phyloP scores from a whole-genome alignment of 1,140 invertebrate species.

The Zophobas atratus region DNA sequence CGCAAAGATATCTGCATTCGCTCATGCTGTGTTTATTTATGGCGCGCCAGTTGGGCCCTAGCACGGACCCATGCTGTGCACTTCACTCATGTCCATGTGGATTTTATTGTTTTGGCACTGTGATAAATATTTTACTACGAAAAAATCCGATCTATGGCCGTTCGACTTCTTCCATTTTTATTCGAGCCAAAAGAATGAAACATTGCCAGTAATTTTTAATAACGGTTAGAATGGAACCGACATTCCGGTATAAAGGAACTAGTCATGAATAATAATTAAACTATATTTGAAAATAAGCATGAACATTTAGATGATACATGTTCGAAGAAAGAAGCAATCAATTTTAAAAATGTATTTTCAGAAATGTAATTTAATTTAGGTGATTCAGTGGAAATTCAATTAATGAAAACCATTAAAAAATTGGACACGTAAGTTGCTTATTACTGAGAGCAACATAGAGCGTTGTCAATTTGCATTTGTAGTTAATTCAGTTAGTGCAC shows the following conservation, averaged over 20 bases:
- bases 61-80: conserved; percentile 44
- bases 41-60: conserved; percentile 28
- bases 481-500: too few relatives aligned
- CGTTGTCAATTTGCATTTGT: too few relatives aligned
- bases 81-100: conserved; percentile 41
- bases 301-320: neutral
- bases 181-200: conserved; percentile 23
- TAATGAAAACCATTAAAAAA: too few relatives aligned
- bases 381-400: too few relatives aligned
- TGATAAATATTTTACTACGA: conserved; percentile 29
- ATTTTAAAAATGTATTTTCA: neutral
- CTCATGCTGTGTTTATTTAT: conserved; percentile 53
- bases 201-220: conserved; percentile 22
- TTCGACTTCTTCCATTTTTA: neutral
- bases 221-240: conserved; percentile 4
- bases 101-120: conserved; percentile 52
- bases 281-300: neutral
- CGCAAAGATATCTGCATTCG: conserved; percentile 51
- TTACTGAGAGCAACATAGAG: too few relatives aligned
- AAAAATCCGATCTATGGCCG: neutral
- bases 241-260: conserved; percentile 12
- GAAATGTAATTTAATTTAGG: neutral
- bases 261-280: conserved; percentile 23
- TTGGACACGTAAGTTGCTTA: too few relatives aligned
- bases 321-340: too few relatives aligned